Evolutionary conservation across 2,888 invertebrate species (phyloP).

Genomic region (Caenorhabditis sp.): DNA sequence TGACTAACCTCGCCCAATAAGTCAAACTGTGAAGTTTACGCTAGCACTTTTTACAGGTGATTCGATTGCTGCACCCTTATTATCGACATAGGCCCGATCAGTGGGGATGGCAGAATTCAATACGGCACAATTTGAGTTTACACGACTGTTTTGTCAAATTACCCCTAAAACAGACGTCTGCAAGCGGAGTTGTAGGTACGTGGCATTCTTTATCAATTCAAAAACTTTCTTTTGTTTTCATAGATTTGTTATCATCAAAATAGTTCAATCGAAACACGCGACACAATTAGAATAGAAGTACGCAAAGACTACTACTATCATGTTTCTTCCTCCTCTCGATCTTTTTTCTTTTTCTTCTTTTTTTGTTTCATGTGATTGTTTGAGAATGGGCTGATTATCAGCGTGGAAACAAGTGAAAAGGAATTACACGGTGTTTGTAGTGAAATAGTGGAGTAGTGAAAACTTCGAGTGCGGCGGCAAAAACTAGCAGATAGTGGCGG

Average conservation of each 20-base stretch:
- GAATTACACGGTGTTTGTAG: constrained; percentile 54
- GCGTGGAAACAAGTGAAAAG: constrained; percentile 43
- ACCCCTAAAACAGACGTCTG: constrained; percentile 86
- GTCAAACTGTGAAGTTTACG: constrained; percentile 33
- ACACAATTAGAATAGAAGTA: constrained; percentile 47
- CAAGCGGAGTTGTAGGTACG: constrained; percentile 82
- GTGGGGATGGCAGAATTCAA: constrained; percentile 98
- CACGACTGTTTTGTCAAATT: constrained; percentile 98
- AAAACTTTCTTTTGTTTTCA: constrained; percentile 39
- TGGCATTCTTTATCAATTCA: constrained; percentile 18
- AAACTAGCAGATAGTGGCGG: constrained; percentile 47
- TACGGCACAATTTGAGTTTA: constrained; percentile 96
- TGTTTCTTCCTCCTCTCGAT: constrained; percentile 1
- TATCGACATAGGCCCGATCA: constrained; percentile 82
- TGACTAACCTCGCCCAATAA: constrained; percentile 34
- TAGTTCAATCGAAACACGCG: constrained; percentile 16
- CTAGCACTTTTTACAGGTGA: constrained; percentile 76
- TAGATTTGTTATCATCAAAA: constrained; percentile 40
- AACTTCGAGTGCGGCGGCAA: constrained; percentile 43
- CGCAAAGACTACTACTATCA: constrained; percentile 21
- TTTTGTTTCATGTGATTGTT: constrained; percentile 57
- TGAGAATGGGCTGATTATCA: constrained; percentile 55
- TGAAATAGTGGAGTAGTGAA: constrained; percentile 45
- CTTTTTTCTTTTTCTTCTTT: constrained; percentile 5
- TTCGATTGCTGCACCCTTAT: constrained; percentile 82